Percentiles rank a stretch among this genome's conserved stretches.
These are phyloP conservation scores for Melanotus villosus DNA, from an alignment of 2,888 invertebrate genomes.

Conservation along the genomic window DNA sequence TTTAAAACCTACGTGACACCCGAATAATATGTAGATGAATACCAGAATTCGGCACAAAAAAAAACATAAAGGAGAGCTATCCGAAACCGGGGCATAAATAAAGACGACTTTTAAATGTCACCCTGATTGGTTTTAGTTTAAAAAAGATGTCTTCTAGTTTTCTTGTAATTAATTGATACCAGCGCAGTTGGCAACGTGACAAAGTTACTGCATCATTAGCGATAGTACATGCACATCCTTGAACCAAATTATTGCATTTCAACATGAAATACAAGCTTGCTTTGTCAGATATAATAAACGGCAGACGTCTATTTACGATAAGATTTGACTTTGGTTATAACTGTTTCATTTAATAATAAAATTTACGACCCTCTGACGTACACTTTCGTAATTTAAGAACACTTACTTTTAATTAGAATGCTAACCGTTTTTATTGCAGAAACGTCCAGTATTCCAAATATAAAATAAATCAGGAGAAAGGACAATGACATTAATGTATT, in stretches of 20 bases:
- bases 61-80: background rate
- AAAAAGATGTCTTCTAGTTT: constrained; percentile 9
- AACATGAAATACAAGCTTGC: constrained; percentile 21
- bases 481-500: too few relatives aligned
- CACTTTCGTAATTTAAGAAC: background rate
- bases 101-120: constrained; percentile 7
- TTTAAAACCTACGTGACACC: background rate
- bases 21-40: background rate
- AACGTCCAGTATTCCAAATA: too few relatives aligned
- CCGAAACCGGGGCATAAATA: background rate
- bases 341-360: constrained; percentile 18
- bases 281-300: constrained; percentile 28
- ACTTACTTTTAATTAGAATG: constrained; percentile 7
- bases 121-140: constrained; percentile 9
- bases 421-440: background rate
- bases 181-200: constrained; percentile 26
- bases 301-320: constrained; percentile 20
- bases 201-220: constrained; percentile 28
- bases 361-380: constrained; percentile 2
- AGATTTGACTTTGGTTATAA: background rate
- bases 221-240: constrained; percentile 33
- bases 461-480: too few relatives aligned
- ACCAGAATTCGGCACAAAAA: background rate
- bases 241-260: constrained; percentile 34
- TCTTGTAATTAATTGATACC: constrained; percentile 18